Percentiles rank a stretch among this genome's conserved stretches.
phyloP scores from a whole-genome alignment of 2,797 vertebrate species.

The Typhlichthys subterraneus region DNA sequence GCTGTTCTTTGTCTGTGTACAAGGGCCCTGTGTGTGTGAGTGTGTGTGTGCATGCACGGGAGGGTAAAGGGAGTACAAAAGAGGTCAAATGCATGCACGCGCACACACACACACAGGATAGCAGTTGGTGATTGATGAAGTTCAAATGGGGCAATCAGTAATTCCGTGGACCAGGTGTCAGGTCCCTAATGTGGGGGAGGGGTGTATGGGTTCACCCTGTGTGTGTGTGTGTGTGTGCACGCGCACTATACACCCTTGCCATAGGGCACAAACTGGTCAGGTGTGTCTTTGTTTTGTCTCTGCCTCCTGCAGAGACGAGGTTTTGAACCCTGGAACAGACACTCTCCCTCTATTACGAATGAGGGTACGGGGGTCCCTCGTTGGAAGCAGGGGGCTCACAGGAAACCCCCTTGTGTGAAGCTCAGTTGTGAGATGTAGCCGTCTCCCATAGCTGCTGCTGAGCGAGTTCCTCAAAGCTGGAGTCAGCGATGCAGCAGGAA shows the following conservation, averaged over 20 bases:
- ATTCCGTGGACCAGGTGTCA: slow-evolving; percentile 33
- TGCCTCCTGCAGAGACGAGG: background rate
- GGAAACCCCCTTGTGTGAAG: background rate
- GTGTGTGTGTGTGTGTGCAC: background rate
- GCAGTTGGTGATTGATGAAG: slow-evolving; percentile 43
- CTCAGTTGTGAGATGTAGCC: background rate
- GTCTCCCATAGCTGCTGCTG: background rate
- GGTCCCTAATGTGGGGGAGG: slow-evolving; percentile 2
- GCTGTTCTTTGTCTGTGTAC: background rate
- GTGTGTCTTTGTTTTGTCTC: too few species aligned
- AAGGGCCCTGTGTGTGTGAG: background rate
- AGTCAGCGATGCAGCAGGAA: too few species aligned
- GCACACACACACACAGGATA: slow-evolving; percentile 14
- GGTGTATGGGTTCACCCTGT: slow-evolving; percentile 1
- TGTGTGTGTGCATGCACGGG: slow-evolving; percentile 1
- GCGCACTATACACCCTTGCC: too few species aligned
- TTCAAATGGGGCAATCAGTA: slow-evolving; percentile 34
- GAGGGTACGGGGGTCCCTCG: background rate
- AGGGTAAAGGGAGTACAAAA: slow-evolving; percentile 17
- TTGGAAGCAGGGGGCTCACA: background rate
- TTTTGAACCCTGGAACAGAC: background rate
- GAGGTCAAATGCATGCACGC: slow-evolving; percentile 17
- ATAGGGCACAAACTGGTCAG: too few species aligned
- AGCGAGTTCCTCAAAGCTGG: background rate
- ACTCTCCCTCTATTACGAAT: background rate